Base-by-base conservation (phyloP, 2,797 vertebrate species). In the Gobionotothen gibberifrons region DNA sequence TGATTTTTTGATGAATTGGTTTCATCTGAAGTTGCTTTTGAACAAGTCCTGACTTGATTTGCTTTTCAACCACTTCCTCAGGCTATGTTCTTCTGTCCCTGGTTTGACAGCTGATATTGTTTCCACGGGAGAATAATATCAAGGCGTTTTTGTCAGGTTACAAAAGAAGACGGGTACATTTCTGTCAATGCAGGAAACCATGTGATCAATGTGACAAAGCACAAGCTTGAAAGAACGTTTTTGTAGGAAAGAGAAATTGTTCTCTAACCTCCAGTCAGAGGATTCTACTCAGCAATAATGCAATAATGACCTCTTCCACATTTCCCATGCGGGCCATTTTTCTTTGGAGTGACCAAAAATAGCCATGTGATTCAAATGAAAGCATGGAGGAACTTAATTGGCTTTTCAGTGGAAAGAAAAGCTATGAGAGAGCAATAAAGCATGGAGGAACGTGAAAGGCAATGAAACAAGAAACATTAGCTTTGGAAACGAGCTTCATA, bases 381-480 rank as follows among this genome's bases (percentile, higher is more conserved):
- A 76, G 83, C 79, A 78, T 70, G 74, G 77, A 75, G 72, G 67
- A 58, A 74, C 71, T 76, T 74, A 89, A 90, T 87, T 70, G 80
- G 74, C 87, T 90, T 88, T 90, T 85, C 65, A 67, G 46, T 58
- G 67, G 72, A 74, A 82, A 79, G 75, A 85, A 85, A 87, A 76
- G 79, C 85, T 70, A 46, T 22, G 63, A 72, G 64, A 69, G 85
- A 86, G 86, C 74, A 84, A 85, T 87, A 74, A 84, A 86, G 81
- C 60, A 64, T 54, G 40, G 64, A 46, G 55, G 81, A 78, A 78
- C 66, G 82, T 80, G 81, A 84, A 83, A 87, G 78, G 66, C 74
- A 82, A 81, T 78, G 78, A 87, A 92, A 90, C 85, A 87, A 81
- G 82, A 90, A 91, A 90, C 85, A 91, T 90, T 90, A 89, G 85